Percentiles rank a stretch among this genome's conserved stretches.
Conservation (phyloP, 2,113 vertebrate species). For the Oceanodroma tethys region DNA sequence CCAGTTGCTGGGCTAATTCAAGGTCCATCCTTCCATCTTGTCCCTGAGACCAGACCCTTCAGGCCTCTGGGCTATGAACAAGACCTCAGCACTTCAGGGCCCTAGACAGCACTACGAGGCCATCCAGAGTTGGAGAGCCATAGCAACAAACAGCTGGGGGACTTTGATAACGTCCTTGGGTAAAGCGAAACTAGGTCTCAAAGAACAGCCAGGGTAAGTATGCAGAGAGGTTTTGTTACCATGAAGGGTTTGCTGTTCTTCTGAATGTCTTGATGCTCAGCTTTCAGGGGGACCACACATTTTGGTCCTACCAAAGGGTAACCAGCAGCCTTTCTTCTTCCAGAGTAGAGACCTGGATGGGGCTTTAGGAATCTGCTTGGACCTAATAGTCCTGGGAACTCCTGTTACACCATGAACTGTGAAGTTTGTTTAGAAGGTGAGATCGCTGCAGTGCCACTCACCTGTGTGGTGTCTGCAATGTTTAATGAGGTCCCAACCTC, state of each 20-base stretch:
- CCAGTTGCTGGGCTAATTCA: background rate
- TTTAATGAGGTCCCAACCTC: background rate
- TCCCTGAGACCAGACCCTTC: background rate
- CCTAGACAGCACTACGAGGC: background rate
- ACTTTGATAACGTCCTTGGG: background rate
- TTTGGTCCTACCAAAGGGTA: background rate
- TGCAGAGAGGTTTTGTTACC: background rate
- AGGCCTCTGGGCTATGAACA: background rate
- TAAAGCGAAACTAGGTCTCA: background rate
- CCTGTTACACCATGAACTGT: background rate
- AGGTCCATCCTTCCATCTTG: background rate
- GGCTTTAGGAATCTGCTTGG: background rate
- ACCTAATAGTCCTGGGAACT: background rate
- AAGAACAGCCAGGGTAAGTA: background rate
- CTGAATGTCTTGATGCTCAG: background rate
- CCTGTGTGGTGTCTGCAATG: background rate
- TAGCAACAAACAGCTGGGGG: background rate
- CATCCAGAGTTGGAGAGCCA: background rate
- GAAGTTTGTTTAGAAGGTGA: background rate
- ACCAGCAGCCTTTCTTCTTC: background rate
- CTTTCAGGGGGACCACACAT: background rate
- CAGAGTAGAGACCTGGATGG: background rate
- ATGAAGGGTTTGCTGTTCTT: background rate
- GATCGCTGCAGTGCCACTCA: background rate
- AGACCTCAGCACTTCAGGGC: background rate